phyloP scores from a whole-genome alignment of 1,140 invertebrate species.

The Cardiocondyla obscurior region DNA sequence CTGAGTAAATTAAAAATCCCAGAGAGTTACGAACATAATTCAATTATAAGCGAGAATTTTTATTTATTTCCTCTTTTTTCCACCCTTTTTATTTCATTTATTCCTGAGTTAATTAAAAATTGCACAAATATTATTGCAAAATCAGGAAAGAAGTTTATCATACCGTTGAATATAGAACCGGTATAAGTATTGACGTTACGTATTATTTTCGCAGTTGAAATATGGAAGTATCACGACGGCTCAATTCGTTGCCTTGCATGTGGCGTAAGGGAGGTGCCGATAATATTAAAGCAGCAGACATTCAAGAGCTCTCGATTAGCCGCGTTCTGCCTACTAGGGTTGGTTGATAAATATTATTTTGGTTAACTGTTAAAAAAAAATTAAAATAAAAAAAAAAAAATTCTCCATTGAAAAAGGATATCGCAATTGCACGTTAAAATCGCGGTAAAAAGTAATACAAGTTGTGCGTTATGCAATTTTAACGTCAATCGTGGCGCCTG shows the following conservation, averaged over 20 bases:
- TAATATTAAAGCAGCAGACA: constrained; percentile 33
- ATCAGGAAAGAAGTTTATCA: background rate
- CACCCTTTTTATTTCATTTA: background rate
- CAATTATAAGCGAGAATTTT: background rate
- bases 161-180: background rate
- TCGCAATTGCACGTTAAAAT: background rate
- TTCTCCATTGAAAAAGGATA: background rate
- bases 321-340: constrained; percentile 47
- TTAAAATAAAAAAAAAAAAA: no score
- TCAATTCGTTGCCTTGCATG: constrained; percentile 27
- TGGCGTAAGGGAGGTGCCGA: background rate
- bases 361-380: background rate
- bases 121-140: background rate
- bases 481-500: background rate
- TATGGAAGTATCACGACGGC: constrained; percentile 34
- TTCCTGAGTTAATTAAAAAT: constrained; percentile 2
- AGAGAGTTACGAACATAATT: background rate
- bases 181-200: background rate
- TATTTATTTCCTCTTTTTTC: no score
- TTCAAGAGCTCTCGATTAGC: constrained; percentile 5
- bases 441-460: background rate
- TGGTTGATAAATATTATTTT: background rate
- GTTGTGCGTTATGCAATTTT: background rate
- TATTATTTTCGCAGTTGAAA: constrained; percentile 39
- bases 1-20: background rate